Evolutionary conservation across 2,113 vertebrate genomes (phyloP).

Genomic region (Ptyas mucosa): DNA sequence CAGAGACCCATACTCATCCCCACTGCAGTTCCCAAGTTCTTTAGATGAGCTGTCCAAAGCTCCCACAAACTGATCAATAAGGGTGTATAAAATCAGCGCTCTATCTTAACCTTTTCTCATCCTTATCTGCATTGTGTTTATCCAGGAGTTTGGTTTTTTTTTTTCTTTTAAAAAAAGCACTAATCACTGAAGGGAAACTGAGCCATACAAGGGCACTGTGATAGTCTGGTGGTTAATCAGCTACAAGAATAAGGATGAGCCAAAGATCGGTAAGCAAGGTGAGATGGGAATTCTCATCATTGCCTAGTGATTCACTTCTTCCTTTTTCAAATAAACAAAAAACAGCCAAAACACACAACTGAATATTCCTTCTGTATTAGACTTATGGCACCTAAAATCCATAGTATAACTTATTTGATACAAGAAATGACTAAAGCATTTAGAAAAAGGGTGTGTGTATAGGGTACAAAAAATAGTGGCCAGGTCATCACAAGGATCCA

Average conservation of each 20-base stretch:
- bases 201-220: not conserved
- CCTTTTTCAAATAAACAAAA: not conserved
- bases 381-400: not conserved
- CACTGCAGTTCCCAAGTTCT: not conserved
- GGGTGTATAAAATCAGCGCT: not conserved
- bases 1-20: not conserved
- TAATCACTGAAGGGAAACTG: not conserved
- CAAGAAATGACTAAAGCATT: not conserved
- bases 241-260: not conserved
- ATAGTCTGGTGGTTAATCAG: not conserved
- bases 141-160: not conserved
- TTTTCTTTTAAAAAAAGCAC: not conserved
- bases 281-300: not conserved
- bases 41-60: not conserved
- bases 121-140: not conserved
- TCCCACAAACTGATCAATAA: not conserved
- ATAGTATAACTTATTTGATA: not conserved
- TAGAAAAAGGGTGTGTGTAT: not conserved
- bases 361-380: not conserved
- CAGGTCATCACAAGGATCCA: not conserved
- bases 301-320: not conserved
- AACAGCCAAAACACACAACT: not conserved
- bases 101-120: not conserved
- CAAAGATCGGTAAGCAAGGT: not conserved
- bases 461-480: not conserved